These are phyloP conservation scores for Aphelenchoides besseyi DNA, from an alignment of 1,140 invertebrate species.

Conservation along the genomic window DNA sequence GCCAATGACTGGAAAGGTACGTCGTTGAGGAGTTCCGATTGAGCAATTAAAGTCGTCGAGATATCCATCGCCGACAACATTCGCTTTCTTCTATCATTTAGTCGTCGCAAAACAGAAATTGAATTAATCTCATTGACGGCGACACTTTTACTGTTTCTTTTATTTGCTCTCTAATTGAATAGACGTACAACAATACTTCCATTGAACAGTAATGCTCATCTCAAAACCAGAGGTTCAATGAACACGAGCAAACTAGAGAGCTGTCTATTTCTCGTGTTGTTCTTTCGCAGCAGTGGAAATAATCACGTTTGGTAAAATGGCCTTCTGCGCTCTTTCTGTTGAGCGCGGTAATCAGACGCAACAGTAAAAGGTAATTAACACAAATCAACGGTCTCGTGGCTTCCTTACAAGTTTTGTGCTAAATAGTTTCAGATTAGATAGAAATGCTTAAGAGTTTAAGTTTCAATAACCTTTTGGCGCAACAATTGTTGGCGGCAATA, in stretches of 20 bases:
- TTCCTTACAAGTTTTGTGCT: background rate
- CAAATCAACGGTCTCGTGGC: background rate
- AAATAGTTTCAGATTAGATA: background rate
- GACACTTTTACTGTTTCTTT: slow-evolving; percentile 1
- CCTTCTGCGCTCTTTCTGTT: background rate
- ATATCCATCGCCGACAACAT: background rate
- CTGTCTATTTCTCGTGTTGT: background rate
- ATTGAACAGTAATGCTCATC: too few relatives aligned
- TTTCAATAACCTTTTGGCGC: background rate
- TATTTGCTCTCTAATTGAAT: too few relatives aligned
- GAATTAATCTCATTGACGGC: background rate
- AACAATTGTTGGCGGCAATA: background rate
- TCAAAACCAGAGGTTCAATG: too few relatives aligned
- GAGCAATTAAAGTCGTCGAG: background rate
- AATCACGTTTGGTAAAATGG: background rate
- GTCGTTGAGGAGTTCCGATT: background rate
- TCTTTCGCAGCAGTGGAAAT: background rate
- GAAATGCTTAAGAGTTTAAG: background rate
- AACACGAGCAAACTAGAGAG: background rate
- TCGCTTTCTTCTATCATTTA: background rate
- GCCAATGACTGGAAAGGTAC: background rate
- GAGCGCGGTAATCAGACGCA: background rate
- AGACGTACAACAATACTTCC: too few relatives aligned
- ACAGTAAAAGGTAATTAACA: background rate
- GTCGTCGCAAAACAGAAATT: background rate